Conservation (phyloP, 2,888 invertebrate species). For the Lysandra bellargus region DNA sequence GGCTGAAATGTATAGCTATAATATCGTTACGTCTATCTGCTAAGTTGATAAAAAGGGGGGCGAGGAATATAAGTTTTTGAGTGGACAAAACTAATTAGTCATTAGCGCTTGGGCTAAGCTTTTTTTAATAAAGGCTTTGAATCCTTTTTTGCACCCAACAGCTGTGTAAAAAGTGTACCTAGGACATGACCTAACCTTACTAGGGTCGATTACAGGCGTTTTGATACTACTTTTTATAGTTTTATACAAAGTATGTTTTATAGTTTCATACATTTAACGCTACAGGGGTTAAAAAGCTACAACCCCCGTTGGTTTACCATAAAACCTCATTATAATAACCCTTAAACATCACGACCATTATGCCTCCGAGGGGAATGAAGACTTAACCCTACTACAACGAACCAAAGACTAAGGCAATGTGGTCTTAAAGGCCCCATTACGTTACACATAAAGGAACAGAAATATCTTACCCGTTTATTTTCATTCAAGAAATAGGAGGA, state of each 20-base stretch:
- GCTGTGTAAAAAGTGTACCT: too few species aligned
- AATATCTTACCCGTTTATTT: not conserved
- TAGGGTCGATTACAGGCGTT: not conserved
- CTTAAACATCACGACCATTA: not conserved
- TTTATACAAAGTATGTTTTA: not conserved
- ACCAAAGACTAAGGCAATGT: not conserved
- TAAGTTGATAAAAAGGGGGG: too few species aligned
- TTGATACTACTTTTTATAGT: not conserved
- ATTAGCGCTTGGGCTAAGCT: too few species aligned
- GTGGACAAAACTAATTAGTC: too few species aligned
- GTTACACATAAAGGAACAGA: not conserved
- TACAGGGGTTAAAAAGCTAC: not conserved
- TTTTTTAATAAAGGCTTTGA: too few species aligned
- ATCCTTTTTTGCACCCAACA: too few species aligned
- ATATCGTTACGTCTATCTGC: too few species aligned
- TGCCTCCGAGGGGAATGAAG: not conserved
- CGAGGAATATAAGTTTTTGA: too few species aligned
- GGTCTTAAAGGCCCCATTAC: not conserved
- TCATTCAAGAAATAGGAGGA: not conserved
- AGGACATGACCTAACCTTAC: too few species aligned
- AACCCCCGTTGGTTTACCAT: not conserved
- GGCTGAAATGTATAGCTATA: too few species aligned
- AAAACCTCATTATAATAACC: constrained; percentile 3
- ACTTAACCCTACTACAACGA: not conserved
- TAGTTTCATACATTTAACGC: not conserved